A percentile compares a stretch with the other conserved stretches of the same genome.
These are phyloP conservation scores for Allacma fusca DNA, from an alignment of 2,888 invertebrate genomes.

Conservation along the genomic window DNA sequence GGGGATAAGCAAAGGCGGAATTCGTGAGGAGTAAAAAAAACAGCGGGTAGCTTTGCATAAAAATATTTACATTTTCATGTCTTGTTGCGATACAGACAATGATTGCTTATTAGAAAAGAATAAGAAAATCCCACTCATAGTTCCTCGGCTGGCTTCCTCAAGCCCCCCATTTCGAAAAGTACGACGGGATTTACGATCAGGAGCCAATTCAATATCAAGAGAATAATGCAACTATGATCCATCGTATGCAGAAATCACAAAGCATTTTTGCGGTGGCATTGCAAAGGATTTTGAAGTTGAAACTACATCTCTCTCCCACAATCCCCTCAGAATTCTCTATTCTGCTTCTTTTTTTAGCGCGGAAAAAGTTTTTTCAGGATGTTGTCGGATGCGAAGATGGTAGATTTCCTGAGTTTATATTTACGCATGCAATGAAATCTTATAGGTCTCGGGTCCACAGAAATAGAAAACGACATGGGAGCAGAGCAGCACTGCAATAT, in stretches of 20 bases:
- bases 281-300: neutral
- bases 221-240: neutral
- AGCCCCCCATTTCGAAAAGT: neutral
- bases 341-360: neutral
- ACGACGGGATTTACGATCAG: neutral
- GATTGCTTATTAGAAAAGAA: neutral
- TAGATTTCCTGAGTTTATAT: slow-evolving; percentile 29
- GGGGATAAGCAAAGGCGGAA: too few species aligned
- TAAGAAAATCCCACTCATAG: neutral
- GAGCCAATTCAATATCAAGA: slow-evolving; percentile 5
- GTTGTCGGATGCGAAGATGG: slow-evolving; percentile 28
- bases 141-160: neutral
- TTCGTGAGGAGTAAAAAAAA: too few species aligned
- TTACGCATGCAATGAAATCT: slow-evolving; percentile 24
- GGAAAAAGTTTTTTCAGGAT: neutral
- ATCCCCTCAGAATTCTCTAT: neutral
- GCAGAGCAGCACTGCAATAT: neutral
- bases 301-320: slow-evolving; percentile 9
- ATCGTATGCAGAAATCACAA: neutral
- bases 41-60: too few species aligned
- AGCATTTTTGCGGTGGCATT: neutral
- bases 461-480: slow-evolving; percentile 32
- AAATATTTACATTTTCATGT: too few species aligned
- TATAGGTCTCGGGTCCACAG: slow-evolving; percentile 12
- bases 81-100: too few species aligned